Evolutionary conservation across 1,140 invertebrate genomes (phyloP).

Genomic region (Holcopasites calliopsidis): DNA sequence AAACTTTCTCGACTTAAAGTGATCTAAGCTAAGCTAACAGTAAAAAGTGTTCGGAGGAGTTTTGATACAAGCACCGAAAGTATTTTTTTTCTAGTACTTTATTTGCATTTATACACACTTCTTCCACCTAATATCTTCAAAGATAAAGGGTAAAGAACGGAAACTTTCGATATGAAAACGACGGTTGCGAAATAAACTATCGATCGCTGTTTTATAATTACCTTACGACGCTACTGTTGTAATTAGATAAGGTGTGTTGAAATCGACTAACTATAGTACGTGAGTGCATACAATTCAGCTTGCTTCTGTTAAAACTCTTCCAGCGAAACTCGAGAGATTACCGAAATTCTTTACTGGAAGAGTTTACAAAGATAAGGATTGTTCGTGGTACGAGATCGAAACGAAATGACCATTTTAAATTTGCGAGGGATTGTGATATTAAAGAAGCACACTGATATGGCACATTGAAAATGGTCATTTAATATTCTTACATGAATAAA

Average conservation of each 20-base stretch:
- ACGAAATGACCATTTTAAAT: neutral
- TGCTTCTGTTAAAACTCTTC: conserved; percentile 6
- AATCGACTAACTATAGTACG: conserved; percentile 40
- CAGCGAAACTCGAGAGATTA: neutral
- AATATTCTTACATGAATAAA: conserved; percentile 24
- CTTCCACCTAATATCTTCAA: neutral
- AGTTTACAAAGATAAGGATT: neutral
- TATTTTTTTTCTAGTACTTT: conserved; percentile 8
- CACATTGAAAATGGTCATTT: conserved; percentile 3
- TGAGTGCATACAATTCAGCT: neutral
- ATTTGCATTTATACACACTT: conserved; percentile 31
- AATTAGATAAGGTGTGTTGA: neutral
- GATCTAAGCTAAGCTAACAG: neutral
- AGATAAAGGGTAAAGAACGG: neutral
- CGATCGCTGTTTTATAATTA: conserved; percentile 10
- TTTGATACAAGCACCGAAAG: too few relatives aligned
- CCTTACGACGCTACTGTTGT: conserved; percentile 1
- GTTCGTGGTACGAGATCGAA: neutral
- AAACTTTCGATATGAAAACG: conserved; percentile 27
- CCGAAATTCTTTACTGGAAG: neutral
- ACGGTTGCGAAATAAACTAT: conserved; percentile 2
- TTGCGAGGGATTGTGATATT: neutral
- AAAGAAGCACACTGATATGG: conserved; percentile 2
- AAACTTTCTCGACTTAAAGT: too few relatives aligned
- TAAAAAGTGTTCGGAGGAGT: too few relatives aligned